Base-by-base conservation (phyloP, 2,797 vertebrate species). In the Loris lydekkerianus region DNA sequence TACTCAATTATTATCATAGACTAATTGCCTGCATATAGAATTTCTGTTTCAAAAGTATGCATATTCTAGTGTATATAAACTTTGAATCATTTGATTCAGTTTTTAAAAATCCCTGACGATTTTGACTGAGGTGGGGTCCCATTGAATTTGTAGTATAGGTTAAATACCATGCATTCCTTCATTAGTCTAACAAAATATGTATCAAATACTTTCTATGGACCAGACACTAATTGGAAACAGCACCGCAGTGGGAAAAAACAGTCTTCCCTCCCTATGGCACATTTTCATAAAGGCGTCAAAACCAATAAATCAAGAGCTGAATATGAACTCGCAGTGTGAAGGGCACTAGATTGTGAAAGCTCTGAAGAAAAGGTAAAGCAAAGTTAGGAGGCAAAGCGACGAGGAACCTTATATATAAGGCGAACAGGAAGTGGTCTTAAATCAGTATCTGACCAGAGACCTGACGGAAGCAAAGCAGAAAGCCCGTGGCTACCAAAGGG, bases 81-180 rank as follows among this genome's bases (percentile, higher is more conserved):
- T 92, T 87, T 96, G 56, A 88, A 95, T 67, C 46, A 85, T 77
- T 90, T 84, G 46, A 93, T 78, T 21, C 94, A 89, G 27, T 78
- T 73, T 53, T 89, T 29, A 8, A 65, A 88, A 93, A 46, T 23
- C 7, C 31, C 20, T 61, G 23, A 56, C 31, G 3, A 34, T 63
- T 49, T 89, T 80, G 8, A 63, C 34, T 73, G 72, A 17, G 31
- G 49, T 53, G 17, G 18, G 6, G 37, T 86, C 29, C 61, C 63
- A 43, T 21, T 86, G 70, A 91, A 73, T 72, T 34, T 78, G 7
- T 88, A 80, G 63, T 61, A 17, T 60, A 75, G 25, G 10, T 86
- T 63, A 86, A 72, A n/a, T 21, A 67, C 37, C 31, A 69, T 46
- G 46, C n/a, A 46, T n/a, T 73, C 53, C 73, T 31, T 63, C 20